Evolutionary conservation across 2,113 vertebrate genomes (phyloP).

Genomic region (Turnix velox): DNA sequence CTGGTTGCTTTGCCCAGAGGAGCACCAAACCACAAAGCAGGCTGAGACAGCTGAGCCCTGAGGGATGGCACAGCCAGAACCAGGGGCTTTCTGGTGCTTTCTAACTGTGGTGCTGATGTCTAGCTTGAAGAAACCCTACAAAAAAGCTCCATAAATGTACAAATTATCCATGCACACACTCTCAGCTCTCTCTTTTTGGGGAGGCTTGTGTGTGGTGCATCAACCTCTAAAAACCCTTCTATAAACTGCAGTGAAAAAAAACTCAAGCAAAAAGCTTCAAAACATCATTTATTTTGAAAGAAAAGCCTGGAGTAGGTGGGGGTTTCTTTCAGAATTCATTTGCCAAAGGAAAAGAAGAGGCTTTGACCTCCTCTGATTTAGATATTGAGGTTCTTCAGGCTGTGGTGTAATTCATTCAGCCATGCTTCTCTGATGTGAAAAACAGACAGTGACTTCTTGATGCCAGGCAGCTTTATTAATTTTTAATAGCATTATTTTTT

Average conservation of each 20-base stretch:
- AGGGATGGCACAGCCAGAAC: not conserved
- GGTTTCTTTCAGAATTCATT: not conserved
- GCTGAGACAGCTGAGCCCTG: not conserved
- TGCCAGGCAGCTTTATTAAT: not conserved
- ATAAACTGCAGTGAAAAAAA: not conserved
- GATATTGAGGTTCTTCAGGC: not conserved
- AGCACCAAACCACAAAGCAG: not conserved
- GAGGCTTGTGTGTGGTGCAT: not conserved
- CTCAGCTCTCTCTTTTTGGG: not conserved
- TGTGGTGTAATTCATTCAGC: not conserved
- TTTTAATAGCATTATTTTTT: too few relatives aligned
- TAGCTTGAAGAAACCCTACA: not conserved
- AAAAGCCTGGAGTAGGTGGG: not conserved
- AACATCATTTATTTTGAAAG: not conserved
- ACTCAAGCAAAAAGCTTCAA: not conserved
- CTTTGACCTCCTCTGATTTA: not conserved
- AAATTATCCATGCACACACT: not conserved
- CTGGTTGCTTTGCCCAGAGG: not conserved
- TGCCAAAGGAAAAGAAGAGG: not conserved
- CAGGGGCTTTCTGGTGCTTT: not conserved
- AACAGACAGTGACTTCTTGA: not conserved
- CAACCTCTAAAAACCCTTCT: not conserved
- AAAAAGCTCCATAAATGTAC: fast-evolving
- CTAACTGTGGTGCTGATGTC: not conserved
- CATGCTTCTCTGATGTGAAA: not conserved